Conservation (phyloP, 2,888 invertebrate species). For the Apamea monoglypha region DNA sequence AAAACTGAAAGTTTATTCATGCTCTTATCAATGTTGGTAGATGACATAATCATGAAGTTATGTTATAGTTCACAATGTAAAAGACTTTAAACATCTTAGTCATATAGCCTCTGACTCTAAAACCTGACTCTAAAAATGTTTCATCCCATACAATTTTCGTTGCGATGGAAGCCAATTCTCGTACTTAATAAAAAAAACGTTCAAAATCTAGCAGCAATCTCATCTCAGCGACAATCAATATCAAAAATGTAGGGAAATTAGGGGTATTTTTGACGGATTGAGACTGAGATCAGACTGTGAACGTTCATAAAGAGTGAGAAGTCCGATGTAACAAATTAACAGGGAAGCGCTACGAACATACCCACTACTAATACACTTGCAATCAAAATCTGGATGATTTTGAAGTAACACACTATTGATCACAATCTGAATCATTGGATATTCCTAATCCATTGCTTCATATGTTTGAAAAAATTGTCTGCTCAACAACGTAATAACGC, state of each 20-base stretch:
- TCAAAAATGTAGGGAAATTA: background rate
- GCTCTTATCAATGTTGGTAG: constrained; percentile 17
- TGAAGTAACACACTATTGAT: background rate
- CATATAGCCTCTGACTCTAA: background rate
- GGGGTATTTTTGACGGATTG: background rate
- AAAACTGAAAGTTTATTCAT: background rate
- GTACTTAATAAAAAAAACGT: background rate
- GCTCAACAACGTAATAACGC: too few relatives aligned
- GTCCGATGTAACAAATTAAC: too few relatives aligned
- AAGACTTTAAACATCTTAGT: background rate
- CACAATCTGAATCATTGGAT: background rate
- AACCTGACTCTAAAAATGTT: background rate
- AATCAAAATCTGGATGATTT: background rate
- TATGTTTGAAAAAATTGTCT: too few relatives aligned
- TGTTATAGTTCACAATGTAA: constrained; percentile 11
- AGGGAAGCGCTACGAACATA: too few relatives aligned
- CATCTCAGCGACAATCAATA: background rate
- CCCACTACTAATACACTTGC: background rate
- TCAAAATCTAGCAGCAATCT: background rate
- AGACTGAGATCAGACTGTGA: background rate
- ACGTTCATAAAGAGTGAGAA: background rate
- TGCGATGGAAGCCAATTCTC: background rate
- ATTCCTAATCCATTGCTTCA: background rate
- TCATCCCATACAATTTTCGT: background rate
- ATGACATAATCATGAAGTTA: constrained; percentile 34